A percentile compares a stretch with the other conserved stretches of the same genome.
These are phyloP conservation scores for Prionailurus bengalensis DNA, from an alignment of 2,113 vertebrate species.

Conservation along the genomic window DNA sequence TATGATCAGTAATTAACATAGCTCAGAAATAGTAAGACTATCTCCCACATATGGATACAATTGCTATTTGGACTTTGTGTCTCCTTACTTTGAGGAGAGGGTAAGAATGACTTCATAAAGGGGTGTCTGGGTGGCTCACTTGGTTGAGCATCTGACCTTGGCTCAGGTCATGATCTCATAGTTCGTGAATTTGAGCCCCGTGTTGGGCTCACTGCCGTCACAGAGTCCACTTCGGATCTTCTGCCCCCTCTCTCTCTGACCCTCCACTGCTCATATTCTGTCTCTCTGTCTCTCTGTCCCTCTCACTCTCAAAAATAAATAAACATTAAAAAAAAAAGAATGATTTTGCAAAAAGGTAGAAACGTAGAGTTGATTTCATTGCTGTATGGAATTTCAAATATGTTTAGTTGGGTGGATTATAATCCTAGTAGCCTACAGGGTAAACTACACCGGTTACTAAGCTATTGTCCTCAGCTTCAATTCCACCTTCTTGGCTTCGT, in stretches of 20 bases:
- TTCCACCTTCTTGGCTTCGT: background rate
- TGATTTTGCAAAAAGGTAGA: background rate
- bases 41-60: background rate
- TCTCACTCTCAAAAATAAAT: too few species aligned
- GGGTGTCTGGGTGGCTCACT: too few species aligned
- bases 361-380: background rate
- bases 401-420: background rate
- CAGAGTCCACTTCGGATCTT: too few species aligned
- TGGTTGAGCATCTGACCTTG: too few species aligned
- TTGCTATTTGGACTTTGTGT: background rate
- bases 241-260: too few species aligned
- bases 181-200: too few species aligned
- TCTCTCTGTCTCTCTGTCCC: too few species aligned
- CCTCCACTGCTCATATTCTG: too few species aligned
- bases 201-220: too few species aligned
- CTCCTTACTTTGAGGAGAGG: background rate
- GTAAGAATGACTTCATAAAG: background rate
- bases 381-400: background rate
- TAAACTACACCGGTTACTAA: background rate
- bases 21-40: background rate
- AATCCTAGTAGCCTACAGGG: background rate
- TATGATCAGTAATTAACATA: background rate
- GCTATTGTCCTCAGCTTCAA: background rate
- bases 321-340: background rate
- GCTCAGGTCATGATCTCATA: too few species aligned